phyloP scores from a whole-genome alignment of 2,888 invertebrate species.

The Rhyacophila evoluta region DNA sequence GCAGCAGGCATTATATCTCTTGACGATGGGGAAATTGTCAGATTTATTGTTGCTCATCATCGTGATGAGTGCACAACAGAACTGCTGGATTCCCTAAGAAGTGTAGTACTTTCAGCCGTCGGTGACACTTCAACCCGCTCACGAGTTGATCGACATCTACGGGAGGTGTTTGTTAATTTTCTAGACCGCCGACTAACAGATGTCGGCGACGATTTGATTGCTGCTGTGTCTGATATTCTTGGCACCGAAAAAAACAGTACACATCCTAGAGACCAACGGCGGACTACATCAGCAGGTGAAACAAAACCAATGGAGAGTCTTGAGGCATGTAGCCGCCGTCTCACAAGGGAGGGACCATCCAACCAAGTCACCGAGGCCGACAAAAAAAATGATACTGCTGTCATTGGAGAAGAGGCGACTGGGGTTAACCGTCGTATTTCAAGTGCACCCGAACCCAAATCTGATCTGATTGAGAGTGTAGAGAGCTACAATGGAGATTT shows the following conservation, averaged over 20 bases:
- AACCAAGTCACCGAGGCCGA: neutral
- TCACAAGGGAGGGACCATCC: neutral
- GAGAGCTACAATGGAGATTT: slow-evolving; percentile 79
- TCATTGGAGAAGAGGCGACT: slow-evolving; percentile 28
- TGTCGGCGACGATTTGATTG: slow-evolving; percentile 57
- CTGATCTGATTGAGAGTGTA: slow-evolving; percentile 66
- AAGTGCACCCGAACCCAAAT: slow-evolving; percentile 61
- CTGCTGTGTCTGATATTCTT: slow-evolving; percentile 42
- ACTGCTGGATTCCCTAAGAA: slow-evolving; percentile 67
- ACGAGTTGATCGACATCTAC: slow-evolving; percentile 63
- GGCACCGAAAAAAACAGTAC: neutral
- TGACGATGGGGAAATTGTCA: slow-evolving; percentile 67
- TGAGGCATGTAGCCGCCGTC: neutral
- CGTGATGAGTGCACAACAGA: slow-evolving; percentile 69
- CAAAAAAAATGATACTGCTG: neutral
- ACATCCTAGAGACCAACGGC: no score
- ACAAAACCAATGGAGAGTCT: no score
- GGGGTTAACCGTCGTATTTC: neutral
- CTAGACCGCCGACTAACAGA: slow-evolving; percentile 60
- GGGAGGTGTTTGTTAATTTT: slow-evolving; percentile 62
- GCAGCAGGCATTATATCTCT: slow-evolving; percentile 57
- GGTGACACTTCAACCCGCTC: slow-evolving; percentile 63
- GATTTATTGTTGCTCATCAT: slow-evolving; percentile 69
- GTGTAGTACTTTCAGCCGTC: slow-evolving; percentile 64
- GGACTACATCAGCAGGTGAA: no score